A percentile compares a stretch with the other conserved stretches of the same genome.
Evolutionary conservation across 2,113 vertebrate species (phyloP).

Genomic region (Eretmochelys imbricata): DNA sequence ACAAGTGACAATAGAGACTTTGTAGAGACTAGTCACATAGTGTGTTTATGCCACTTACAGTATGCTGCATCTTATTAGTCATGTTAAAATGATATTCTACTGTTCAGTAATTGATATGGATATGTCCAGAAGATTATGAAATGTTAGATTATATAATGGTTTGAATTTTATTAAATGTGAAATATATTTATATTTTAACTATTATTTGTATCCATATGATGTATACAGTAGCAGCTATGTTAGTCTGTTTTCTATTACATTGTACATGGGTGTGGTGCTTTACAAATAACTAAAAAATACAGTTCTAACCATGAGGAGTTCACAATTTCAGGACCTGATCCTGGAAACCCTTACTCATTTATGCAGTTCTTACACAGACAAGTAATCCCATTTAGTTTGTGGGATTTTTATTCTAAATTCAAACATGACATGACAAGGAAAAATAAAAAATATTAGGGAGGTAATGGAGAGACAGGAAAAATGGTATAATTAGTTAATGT

Average conservation of each 20-base stretch:
- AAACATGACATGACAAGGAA: neutral
- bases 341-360: neutral
- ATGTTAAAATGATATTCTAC: slow-evolving; percentile 2
- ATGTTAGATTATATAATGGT: neutral
- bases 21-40: neutral
- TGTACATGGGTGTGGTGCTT: neutral
- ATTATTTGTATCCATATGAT: neutral
- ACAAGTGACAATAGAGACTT: neutral
- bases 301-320: neutral
- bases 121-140: neutral
- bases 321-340: neutral
- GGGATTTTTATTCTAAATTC: neutral
- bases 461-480: neutral
- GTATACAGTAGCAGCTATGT: too few relatives aligned
- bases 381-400: neutral
- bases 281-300: neutral
- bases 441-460: neutral
- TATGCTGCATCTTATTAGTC: neutral
- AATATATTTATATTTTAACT: neutral
- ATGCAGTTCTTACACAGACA: neutral
- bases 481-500: neutral
- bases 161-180: neutral
- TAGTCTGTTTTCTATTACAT: neutral
- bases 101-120: neutral
- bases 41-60: neutral